Percentiles rank a stretch among this genome's conserved stretches.
These are phyloP conservation scores for Bombyx huttoni DNA, from an alignment of 2,888 invertebrate species.

Conservation along the genomic window DNA sequence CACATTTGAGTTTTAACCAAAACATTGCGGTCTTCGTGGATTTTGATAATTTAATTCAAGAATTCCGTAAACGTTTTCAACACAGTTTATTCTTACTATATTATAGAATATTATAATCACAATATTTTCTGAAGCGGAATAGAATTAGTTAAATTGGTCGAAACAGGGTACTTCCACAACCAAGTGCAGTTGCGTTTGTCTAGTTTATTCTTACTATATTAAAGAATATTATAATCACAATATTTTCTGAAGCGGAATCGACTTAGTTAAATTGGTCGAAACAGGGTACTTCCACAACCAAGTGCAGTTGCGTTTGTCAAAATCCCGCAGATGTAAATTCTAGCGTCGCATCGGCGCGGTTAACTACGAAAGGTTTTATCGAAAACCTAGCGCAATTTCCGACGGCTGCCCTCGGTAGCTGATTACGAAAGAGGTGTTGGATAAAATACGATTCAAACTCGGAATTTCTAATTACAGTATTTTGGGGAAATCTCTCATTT, in stretches of 20 bases:
- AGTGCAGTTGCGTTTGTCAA: not conserved
- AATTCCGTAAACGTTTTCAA: too few relatives aligned
- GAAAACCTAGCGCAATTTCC: constrained; percentile 52
- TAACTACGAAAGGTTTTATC: constrained; percentile 41
- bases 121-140: not conserved
- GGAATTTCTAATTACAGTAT: constrained; percentile 1
- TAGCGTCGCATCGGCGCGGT: constrained; percentile 27
- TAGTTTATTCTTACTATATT: too few relatives aligned
- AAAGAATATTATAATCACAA: too few relatives aligned
- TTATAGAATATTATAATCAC: too few relatives aligned
- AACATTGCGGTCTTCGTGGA: too few relatives aligned
- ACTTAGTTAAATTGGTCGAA: not conserved
- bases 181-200: not conserved
- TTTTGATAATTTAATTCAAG: too few relatives aligned
- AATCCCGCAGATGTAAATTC: constrained; percentile 36
- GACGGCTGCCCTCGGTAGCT: constrained; percentile 20
- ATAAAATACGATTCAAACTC: constrained; percentile 17
- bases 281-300: not conserved
- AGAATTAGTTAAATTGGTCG: not conserved
- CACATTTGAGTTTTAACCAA: too few relatives aligned
- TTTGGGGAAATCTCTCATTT: not conserved
- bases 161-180: not conserved
- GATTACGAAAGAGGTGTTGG: constrained; percentile 24
- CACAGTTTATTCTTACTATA: too few relatives aligned
- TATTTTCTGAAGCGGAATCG: not conserved